These are phyloP conservation scores for Perizoma affinitatum DNA, from an alignment of 2,888 invertebrate genomes.

Conservation along the genomic window DNA sequence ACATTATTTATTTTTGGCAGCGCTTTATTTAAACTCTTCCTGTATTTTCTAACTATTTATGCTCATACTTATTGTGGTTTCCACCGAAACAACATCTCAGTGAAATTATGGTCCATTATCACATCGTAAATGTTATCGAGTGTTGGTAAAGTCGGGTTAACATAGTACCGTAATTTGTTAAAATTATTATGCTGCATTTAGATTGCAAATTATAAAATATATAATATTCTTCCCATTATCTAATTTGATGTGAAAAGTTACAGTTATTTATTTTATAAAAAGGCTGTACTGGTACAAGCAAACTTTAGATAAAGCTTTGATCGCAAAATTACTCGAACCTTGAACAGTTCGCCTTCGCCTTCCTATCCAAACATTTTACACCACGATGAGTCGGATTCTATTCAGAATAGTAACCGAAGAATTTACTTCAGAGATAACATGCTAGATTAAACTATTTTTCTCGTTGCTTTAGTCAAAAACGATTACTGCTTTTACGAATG, in stretches of 20 bases:
- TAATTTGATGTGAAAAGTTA: constrained; percentile 22
- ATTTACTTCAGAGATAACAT: constrained; percentile 24
- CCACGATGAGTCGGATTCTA: constrained; percentile 35
- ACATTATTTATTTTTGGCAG: too few species aligned
- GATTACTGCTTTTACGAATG: too few species aligned
- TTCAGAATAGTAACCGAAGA: constrained; percentile 31
- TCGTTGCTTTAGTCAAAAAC: constrained; percentile 11
- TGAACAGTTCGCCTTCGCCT: constrained; percentile 53
- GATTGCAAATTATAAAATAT: constrained; percentile 41
- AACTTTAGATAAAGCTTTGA: constrained; percentile 43
- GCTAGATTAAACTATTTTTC: constrained; percentile 19
- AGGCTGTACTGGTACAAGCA: not conserved
- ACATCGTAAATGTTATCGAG: constrained; percentile 23
- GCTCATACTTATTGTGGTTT: not conserved
- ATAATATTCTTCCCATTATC: constrained; percentile 34
- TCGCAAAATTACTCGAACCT: constrained; percentile 43
- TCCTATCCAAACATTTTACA: constrained; percentile 39
- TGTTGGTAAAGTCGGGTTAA: constrained; percentile 23
- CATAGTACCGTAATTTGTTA: constrained; percentile 43
- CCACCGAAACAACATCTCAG: constrained; percentile 21
- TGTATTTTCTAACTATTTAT: too few species aligned
- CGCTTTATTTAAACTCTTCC: too few species aligned
- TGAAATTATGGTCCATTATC: constrained; percentile 44
- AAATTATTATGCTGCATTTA: constrained; percentile 42
- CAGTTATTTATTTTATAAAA: not conserved